Percentiles rank a stretch among this genome's conserved stretches.
Evolutionary conservation across 2,113 vertebrate genomes (phyloP).

Genomic region (Rhipidura dahli): DNA sequence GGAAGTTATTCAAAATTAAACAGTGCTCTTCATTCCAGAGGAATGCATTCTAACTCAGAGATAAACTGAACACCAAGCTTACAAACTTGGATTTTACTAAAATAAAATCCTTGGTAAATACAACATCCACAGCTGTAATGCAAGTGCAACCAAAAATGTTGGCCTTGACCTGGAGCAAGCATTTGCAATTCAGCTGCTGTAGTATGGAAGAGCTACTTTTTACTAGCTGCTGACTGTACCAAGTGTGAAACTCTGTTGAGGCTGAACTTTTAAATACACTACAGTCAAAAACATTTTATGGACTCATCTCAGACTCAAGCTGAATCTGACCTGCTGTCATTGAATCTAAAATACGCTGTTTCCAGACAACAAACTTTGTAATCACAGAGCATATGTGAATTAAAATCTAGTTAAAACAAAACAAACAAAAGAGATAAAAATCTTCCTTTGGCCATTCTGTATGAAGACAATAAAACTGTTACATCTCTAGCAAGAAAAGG

Average conservation of each 20-base stretch:
- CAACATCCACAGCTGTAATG: background rate
- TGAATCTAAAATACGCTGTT: background rate
- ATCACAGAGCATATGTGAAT: background rate
- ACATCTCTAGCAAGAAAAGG: background rate
- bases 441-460: background rate
- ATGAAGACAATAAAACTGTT: background rate
- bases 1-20: background rate
- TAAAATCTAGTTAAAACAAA: background rate
- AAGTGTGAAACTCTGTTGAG: background rate
- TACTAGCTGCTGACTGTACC: conserved; percentile 26
- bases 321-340: background rate
- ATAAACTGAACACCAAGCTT: background rate
- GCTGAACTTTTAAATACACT: conserved; percentile 2
- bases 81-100: background rate
- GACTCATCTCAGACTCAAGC: background rate
- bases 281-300: background rate
- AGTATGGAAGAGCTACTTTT: background rate
- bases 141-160: conserved; percentile 23
- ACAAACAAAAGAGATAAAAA: background rate
- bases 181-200: conserved; percentile 27
- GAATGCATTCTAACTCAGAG: background rate
- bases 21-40: background rate
- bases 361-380: background rate
- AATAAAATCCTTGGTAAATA: conserved; percentile 10
- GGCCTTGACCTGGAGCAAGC: conserved; percentile 7